Evolutionary conservation across 2,797 vertebrate genomes (phyloP).

Genomic region (Pipistrellus pygmaeus): DNA sequence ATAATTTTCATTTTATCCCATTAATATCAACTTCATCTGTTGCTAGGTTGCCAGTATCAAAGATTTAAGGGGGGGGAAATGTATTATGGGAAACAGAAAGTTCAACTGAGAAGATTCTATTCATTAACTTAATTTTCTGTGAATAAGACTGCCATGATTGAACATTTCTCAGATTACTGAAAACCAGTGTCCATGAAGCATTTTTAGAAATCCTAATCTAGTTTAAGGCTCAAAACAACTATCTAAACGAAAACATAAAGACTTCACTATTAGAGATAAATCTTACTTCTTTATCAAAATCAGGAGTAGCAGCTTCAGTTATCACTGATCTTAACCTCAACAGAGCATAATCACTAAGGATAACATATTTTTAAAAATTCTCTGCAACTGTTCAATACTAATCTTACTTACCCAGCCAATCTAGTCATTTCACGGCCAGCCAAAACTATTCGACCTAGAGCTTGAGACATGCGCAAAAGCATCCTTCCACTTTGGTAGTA

Average conservation of each 20-base stretch:
- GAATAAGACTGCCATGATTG: background rate
- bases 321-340: background rate
- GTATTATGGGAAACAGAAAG: background rate
- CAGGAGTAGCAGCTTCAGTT: background rate
- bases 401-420: constrained; percentile 96
- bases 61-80: background rate
- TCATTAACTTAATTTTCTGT: constrained; percentile 61
- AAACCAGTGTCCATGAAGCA: background rate
- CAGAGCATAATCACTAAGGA: background rate
- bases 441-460: constrained; percentile 97
- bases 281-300: constrained; percentile 47
- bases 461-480: constrained; percentile 98
- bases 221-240: constrained; percentile 1
- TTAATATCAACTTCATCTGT: constrained; percentile 51
- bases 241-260: background rate
- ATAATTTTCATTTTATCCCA: constrained; percentile 16
- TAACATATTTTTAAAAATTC: background rate
- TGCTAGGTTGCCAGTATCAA: constrained; percentile 7
- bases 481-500: constrained; percentile 99
- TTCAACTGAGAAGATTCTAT: constrained; percentile 62
- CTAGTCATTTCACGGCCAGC: constrained; percentile 99
- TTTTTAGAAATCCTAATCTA: background rate
- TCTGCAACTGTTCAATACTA: background rate
- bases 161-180: background rate
- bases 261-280: background rate